Evolutionary conservation across 35 echinoderm and acorn worm species (phyloP).

Genomic region (Lytechinus pictus): DNA sequence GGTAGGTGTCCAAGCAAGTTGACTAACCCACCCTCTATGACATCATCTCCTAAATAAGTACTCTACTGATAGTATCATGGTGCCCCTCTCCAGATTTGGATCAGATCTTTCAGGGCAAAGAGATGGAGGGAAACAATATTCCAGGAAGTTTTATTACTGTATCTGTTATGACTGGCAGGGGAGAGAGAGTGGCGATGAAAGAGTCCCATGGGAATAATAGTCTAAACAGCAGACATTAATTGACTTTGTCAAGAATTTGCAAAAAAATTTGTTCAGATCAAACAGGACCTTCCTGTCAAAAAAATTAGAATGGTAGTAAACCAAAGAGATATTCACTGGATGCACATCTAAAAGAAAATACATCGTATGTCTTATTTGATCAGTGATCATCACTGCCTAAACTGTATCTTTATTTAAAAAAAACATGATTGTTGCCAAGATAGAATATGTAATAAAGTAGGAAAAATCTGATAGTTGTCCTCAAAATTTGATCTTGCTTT

Average conservation of each 20-base stretch:
- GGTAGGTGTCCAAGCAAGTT: not conserved
- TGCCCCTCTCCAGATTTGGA: not conserved
- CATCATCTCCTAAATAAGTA: not conserved
- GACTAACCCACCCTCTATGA: not conserved
- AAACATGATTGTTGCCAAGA: too few relatives aligned
- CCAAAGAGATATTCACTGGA: too few relatives aligned
- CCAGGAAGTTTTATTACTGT: constrained; percentile 4
- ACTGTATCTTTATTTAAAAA: too few relatives aligned
- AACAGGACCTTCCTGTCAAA: not conserved
- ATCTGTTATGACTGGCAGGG: not conserved
- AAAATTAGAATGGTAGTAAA: too few relatives aligned
- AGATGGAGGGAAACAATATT: not conserved
- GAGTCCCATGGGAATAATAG: not conserved
- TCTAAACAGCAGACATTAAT: not conserved
- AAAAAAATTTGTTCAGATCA: not conserved
- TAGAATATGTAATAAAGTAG: too few relatives aligned
- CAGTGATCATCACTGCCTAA: too few relatives aligned
- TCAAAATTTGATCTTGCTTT: too few relatives aligned
- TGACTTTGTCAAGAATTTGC: not conserved
- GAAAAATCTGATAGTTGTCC: too few relatives aligned
- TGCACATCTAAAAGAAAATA: too few relatives aligned
- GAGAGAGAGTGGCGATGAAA: not conserved
- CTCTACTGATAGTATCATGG: not conserved
- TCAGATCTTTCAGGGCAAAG: not conserved
- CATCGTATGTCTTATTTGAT: too few relatives aligned